Evolutionary conservation across 2,113 vertebrate genomes (phyloP).

Genomic region (Oceanites oceanicus): DNA sequence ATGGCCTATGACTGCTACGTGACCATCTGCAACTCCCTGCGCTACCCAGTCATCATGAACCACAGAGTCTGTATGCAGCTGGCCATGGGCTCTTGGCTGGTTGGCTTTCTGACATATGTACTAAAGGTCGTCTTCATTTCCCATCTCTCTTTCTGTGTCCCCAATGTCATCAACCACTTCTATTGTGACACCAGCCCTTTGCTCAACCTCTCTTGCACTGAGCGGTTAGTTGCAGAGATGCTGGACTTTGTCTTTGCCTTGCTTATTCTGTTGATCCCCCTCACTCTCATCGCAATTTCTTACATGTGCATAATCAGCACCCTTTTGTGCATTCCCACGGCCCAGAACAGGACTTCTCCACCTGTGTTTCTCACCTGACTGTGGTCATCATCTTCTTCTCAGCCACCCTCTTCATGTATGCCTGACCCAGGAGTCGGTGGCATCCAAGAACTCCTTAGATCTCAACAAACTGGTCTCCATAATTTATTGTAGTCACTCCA

Average conservation of each 20-base stretch:
- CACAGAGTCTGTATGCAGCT: not conserved
- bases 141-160: not conserved
- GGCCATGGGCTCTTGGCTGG: not conserved
- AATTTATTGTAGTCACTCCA: not conserved
- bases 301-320: not conserved
- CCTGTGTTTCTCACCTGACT: not conserved
- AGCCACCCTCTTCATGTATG: not conserved
- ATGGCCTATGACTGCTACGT: slow-evolving; percentile 35
- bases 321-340: not conserved
- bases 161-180: not conserved
- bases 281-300: not conserved
- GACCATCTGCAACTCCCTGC: slow-evolving; percentile 10
- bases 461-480: not conserved
- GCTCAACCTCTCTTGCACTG: not conserved
- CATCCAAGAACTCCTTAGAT: not conserved
- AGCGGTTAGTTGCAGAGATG: not conserved
- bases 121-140: not conserved
- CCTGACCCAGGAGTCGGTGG: too few relatives aligned
- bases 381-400: slow-evolving; percentile 8
- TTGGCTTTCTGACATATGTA: not conserved
- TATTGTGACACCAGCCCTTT: slow-evolving; percentile 45
- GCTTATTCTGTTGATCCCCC: not conserved
- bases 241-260: not conserved
- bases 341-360: not conserved
- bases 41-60: not conserved